Evolutionary conservation across 2,888 invertebrate genomes (phyloP), one percentile per base, ranked within the genome.

Genomic region (Agrotis clavis): DNA sequence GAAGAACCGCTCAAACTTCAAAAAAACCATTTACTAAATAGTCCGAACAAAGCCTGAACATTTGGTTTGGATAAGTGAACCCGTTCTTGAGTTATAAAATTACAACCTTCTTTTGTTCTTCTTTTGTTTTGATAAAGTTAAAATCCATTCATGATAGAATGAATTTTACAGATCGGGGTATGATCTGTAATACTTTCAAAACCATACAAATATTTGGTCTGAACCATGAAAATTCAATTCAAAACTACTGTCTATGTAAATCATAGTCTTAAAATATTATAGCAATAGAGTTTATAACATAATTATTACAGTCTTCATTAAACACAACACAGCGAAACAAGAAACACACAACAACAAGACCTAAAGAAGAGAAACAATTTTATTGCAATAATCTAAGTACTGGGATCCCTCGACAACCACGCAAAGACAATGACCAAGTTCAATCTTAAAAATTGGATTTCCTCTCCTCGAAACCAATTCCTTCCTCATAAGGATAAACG

Each of bases 371-470:
- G 11, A 47, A 21, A n/a, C 48, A 54, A 71, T 64, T 79, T 60
- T 41, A 54, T 54, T 35, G 30, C 56, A 54, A 48, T 71, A 71
- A 70, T 62, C 57, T 53, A 68, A 66, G 67, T 76, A 16, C 7
- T 35, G 1, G 30, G 30, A 35, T 30, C 45, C 11, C 51, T 73
- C 51, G n/a, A 71, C 69, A 60, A 50, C 21, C 47, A 19, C 19
- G 41, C 61, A 54, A 53, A 30, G 59, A 68, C 56, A 63, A 69
- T 67, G 75, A 62, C 59, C 74, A 57, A 50, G 54, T 74, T 68
- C 71, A 61, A 67, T 66, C 64, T 69, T 61, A 48, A 63, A 73
- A 35, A 84, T 73, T 78, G 30, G 18, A 71, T 75, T 71, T 66
- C 16, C 50, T 77, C 25, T 48, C 47, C 50, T 14, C 11, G 16